Percentiles rank a stretch among this genome's conserved stretches.
Evolutionary conservation across 2,113 vertebrate genomes (phyloP).

Genomic region (Oreotrochilus melanogaster): DNA sequence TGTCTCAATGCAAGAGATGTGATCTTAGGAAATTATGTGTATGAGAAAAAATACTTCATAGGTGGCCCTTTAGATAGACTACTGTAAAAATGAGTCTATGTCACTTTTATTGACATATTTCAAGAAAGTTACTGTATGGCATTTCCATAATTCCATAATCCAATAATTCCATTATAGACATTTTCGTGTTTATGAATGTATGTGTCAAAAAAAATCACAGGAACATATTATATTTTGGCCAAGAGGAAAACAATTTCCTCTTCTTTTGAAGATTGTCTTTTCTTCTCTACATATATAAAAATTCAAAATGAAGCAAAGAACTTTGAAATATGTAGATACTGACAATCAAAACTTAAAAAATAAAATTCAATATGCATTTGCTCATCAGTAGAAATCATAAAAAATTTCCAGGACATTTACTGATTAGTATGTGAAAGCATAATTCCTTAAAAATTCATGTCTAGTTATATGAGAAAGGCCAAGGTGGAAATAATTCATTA

Average conservation of each 20-base stretch:
- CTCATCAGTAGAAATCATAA: not conserved
- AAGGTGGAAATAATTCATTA: not conserved
- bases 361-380: not conserved
- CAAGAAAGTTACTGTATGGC: not conserved
- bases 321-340: not conserved
- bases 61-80: not conserved
- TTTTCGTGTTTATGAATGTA: not conserved
- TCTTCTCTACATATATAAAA: not conserved
- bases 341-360: not conserved
- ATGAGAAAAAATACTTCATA: not conserved
- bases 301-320: not conserved
- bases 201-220: not conserved
- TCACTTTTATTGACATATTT: not conserved
- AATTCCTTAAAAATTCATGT: not conserved
- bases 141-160: not conserved
- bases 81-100: not conserved
- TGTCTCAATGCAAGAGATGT: not conserved
- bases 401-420: not conserved
- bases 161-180: not conserved
- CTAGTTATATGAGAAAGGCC: not conserved
- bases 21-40: not conserved
- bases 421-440: accelerated
- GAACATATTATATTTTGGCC: not conserved
- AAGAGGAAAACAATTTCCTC: not conserved
- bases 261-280: not conserved